Percentiles rank a stretch among this genome's conserved stretches.
Evolutionary conservation across 35 echinoderm and acorn worm genomes (phyloP).

Genomic region (Ophioderma brevispina): DNA sequence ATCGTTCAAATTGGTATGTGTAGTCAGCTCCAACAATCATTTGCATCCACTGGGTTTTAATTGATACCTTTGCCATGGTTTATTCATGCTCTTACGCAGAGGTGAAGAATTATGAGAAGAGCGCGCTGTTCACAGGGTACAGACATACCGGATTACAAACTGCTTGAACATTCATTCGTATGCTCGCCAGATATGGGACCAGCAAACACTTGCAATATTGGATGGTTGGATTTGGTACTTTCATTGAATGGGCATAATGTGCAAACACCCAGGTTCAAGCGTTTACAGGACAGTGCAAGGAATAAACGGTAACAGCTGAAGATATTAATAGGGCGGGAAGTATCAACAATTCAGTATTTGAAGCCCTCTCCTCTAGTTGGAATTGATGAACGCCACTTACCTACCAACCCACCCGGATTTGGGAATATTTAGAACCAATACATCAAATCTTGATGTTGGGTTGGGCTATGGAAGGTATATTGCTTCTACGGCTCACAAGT

Average conservation of each 20-base stretch:
- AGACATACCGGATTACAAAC: slow-evolving; percentile 7
- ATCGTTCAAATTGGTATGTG: slow-evolving; percentile 65
- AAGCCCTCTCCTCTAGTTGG: not conserved
- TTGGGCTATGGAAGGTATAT: slow-evolving; percentile 38
- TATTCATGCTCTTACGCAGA: slow-evolving; percentile 31
- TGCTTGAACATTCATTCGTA: slow-evolving; percentile 20
- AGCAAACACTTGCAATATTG: slow-evolving; percentile 59
- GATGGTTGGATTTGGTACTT: slow-evolving; percentile 53
- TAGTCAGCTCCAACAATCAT: slow-evolving; percentile 67
- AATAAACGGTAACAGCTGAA: slow-evolving; percentile 14
- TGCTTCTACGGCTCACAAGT: not conserved
- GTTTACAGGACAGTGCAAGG: not conserved
- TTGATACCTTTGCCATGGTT: slow-evolving; percentile 44
- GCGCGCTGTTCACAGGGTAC: slow-evolving; percentile 31
- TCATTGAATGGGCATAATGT: slow-evolving; percentile 77
- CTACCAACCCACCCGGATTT: not conserved
- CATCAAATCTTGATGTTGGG: slow-evolving; percentile 24
- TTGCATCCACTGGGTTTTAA: slow-evolving; percentile 59
- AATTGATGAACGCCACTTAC: not conserved
- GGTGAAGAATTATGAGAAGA: slow-evolving; percentile 37
- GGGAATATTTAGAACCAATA: not conserved
- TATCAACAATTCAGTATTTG: slow-evolving; percentile 1
- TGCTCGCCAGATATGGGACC: slow-evolving; percentile 73
- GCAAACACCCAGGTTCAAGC: slow-evolving; percentile 6
- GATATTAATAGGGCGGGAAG: slow-evolving; percentile 29